Conservation (phyloP, 2,113 vertebrate genomes). For the Epinephelus moara region DNA sequence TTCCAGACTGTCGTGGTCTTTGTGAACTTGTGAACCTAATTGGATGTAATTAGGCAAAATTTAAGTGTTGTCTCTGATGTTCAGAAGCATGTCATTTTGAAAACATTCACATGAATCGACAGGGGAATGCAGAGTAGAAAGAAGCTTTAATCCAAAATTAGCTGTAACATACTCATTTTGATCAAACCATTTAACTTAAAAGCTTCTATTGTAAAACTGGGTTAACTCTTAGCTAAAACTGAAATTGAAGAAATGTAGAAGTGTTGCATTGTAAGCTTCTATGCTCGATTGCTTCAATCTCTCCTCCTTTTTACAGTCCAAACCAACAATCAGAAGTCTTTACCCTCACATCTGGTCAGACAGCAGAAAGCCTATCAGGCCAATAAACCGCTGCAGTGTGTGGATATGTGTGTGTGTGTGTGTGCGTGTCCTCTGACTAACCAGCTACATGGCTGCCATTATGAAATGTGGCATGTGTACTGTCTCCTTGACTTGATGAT, state of each 20-base stretch:
- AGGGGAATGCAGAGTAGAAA: too few relatives aligned
- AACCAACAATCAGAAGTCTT: conserved; percentile 5
- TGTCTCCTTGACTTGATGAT: conserved; percentile 58
- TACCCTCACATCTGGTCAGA: conserved; percentile 13
- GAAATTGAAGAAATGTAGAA: background rate
- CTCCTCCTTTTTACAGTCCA: background rate
- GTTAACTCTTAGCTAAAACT: background rate
- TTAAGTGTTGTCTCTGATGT: too few relatives aligned
- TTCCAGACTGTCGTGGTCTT: too few relatives aligned
- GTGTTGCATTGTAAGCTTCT: background rate
- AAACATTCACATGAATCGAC: too few relatives aligned
- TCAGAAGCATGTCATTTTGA: too few relatives aligned
- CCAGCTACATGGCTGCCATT: conserved; percentile 15
- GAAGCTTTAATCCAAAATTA: too few relatives aligned
- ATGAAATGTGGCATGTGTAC: conserved; percentile 47
- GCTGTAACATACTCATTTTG: too few relatives aligned
- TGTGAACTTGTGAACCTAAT: too few relatives aligned
- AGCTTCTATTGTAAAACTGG: too few relatives aligned
- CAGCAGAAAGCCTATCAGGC: conserved; percentile 17
- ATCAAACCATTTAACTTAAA: too few relatives aligned
- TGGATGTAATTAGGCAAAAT: too few relatives aligned
- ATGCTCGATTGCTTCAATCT: background rate
- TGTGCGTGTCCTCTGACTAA: conserved; percentile 30
- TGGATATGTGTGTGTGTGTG: conserved; percentile 20
- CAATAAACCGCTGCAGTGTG: conserved; percentile 12